These are phyloP conservation scores for Oscheius sp. DNA, from an alignment of 2,888 invertebrate genomes.

Conservation along the genomic window DNA sequence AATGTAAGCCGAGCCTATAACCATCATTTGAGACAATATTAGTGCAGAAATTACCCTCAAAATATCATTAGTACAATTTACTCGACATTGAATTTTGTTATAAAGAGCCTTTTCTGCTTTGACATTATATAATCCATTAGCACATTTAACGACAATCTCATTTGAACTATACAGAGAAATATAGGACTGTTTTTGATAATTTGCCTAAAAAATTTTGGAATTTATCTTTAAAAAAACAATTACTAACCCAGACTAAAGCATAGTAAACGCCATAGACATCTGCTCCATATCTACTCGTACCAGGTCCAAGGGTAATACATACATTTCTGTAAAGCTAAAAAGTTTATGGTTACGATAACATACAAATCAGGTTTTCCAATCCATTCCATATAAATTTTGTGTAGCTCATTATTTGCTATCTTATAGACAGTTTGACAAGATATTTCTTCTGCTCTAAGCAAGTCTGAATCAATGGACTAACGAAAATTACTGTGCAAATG, in stretches of 20 bases:
- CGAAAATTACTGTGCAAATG: not conserved
- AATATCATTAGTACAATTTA: conserved; percentile 1
- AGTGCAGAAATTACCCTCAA: not conserved
- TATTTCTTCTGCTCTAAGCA: not conserved
- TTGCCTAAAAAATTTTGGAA: conserved; percentile 1
- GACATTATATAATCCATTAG: conserved; percentile 12
- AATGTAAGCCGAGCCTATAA: conserved; percentile 3
- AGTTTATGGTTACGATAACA: too few species aligned
- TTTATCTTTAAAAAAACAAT: not conserved
- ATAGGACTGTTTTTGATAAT: not conserved
- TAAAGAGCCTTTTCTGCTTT: not conserved
- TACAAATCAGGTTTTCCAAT: not conserved
- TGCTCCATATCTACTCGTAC: not conserved
- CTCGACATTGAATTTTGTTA: conserved; percentile 8
- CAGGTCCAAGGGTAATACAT: too few species aligned
- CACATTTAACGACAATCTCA: conserved; percentile 18
- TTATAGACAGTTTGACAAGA: not conserved
- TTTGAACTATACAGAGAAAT: conserved; percentile 1
- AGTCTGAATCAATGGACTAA: not conserved
- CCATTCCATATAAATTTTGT: not conserved
- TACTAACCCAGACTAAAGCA: not conserved
- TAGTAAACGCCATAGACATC: conserved; percentile 20
- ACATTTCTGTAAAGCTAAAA: too few species aligned
- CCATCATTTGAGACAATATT: not conserved
- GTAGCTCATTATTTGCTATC: not conserved